These are phyloP conservation scores for Heteromormyrus szaboi DNA, from an alignment of 2,797 vertebrate genomes.

Conservation along the genomic window DNA sequence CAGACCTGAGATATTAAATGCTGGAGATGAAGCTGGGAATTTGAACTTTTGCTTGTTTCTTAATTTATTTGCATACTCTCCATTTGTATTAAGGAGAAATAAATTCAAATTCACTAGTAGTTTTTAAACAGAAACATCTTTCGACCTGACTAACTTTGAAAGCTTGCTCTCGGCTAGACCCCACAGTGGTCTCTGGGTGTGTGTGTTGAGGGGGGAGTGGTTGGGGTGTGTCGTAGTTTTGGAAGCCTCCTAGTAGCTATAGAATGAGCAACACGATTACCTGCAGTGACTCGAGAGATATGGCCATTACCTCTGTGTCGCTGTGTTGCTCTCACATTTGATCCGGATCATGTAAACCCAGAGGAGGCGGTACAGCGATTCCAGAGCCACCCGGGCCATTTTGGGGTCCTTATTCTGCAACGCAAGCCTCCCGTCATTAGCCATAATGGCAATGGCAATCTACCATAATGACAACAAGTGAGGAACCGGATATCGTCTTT, in stretches of 20 bases:
- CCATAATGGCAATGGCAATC: background rate
- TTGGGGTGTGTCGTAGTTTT: background rate
- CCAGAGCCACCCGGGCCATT: conserved; percentile 96
- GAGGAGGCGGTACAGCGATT: conserved; percentile 93
- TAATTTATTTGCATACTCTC: background rate
- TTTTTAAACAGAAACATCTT: conserved; percentile 25
- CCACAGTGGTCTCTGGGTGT: background rate
- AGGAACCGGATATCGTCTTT: background rate
- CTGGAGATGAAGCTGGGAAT: background rate
- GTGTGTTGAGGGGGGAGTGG: background rate
- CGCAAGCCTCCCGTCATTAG: background rate
- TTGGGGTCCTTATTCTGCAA: conserved; percentile 93
- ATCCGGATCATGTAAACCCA: conserved; percentile 99
- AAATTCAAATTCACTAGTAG: conserved; percentile 28
- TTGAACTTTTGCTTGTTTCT: background rate
- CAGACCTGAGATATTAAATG: background rate
- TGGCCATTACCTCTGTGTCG: conserved; percentile 82
- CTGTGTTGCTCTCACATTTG: conserved; percentile 98
- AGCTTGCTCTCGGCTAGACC: conserved; percentile 22
- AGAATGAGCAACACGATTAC: background rate
- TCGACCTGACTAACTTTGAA: background rate
- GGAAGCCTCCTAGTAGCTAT: background rate
- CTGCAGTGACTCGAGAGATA: background rate
- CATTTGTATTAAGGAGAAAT: conserved; percentile 31
- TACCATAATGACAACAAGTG: background rate